Conservation (phyloP, 2,888 invertebrate species). For the Cepaea hortensis region DNA sequence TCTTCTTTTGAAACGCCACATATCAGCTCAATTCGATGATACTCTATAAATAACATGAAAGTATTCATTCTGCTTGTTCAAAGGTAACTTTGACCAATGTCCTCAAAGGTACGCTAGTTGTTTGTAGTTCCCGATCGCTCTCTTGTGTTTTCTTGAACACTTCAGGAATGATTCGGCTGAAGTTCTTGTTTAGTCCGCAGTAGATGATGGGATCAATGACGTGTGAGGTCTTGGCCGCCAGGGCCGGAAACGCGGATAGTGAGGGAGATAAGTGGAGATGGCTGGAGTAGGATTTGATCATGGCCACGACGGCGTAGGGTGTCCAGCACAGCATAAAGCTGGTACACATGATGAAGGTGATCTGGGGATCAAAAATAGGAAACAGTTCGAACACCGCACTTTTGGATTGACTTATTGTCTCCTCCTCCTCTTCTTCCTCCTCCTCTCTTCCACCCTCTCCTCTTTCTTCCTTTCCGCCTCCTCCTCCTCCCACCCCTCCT, state of each 20-base stretch:
- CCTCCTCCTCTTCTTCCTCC: too few species aligned
- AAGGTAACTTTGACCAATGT: neutral
- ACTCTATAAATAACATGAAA: too few species aligned
- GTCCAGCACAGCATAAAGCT: slow-evolving; percentile 57
- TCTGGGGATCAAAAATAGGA: slow-evolving; percentile 31
- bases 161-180: slow-evolving; percentile 42
- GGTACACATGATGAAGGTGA: slow-evolving; percentile 55
- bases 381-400: too few species aligned
- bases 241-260: slow-evolving; percentile 48
- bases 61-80: neutral
- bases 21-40: too few species aligned
- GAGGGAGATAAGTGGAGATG: slow-evolving; percentile 37
- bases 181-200: slow-evolving; percentile 52
- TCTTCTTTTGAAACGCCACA: too few species aligned
- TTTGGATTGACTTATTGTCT: too few species aligned
- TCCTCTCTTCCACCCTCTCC: too few species aligned
- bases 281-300: slow-evolving; percentile 48
- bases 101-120: slow-evolving; percentile 2
- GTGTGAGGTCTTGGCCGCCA: slow-evolving; percentile 54
- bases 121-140: neutral
- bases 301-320: slow-evolving; percentile 58
- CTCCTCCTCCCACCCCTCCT: too few species aligned
- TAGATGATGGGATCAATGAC: slow-evolving; percentile 53
- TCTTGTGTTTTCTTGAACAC: neutral
- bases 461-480: too few species aligned